Evolutionary conservation across 2,113 vertebrate genomes (phyloP), one percentile per base, ranked within the genome.

Genomic region (Rhea pennata): DNA sequence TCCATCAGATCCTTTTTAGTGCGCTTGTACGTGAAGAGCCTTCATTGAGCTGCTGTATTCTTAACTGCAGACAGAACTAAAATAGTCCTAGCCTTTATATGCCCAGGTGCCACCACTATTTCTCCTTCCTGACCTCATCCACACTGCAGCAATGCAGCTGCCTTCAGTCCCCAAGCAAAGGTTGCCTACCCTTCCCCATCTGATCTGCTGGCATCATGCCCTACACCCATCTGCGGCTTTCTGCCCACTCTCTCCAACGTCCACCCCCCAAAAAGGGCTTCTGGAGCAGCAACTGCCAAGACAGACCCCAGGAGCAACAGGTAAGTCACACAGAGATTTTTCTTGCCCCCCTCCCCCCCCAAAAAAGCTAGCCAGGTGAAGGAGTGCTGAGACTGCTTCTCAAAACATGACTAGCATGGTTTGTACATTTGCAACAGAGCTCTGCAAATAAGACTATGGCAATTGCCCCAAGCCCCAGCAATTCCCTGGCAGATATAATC

Each of bases 371-470:
- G 31, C 29, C 62, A 65, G 44, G 14, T 31, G 29, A 31, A 56
- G 33, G 6, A 76, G 66, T 6, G 44, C 69, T 87, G 65, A 31
- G 42, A 54, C 51, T 56, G 7, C 54, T 93, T 92, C 51, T 87
- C 65, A 40, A 23, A 64, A 12, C 8, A 16, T 44, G 58, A 79
- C 87, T 21, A 66, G 53, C 50, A 84, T 64, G 79, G 70, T 56
- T 75, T n/a, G 70, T 36, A 76, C 65, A 44, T 61, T 46, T 67
- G 64, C 75, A 73, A 40, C 9, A 23, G 62, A 95, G 89, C 89
- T 95, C 89, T 84, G 81, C 91, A 91, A 95, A 89, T 89, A 84
- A 91, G 81, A 87, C 67, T 54, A 72, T 72, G 42, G 77, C 66
- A 92, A 69, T 70, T 62, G 83, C 15, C 50, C 80, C 77, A 53